Evolutionary conservation across 2,888 invertebrate genomes (phyloP).

Genomic region (Oegoconia quadripuncta): DNA sequence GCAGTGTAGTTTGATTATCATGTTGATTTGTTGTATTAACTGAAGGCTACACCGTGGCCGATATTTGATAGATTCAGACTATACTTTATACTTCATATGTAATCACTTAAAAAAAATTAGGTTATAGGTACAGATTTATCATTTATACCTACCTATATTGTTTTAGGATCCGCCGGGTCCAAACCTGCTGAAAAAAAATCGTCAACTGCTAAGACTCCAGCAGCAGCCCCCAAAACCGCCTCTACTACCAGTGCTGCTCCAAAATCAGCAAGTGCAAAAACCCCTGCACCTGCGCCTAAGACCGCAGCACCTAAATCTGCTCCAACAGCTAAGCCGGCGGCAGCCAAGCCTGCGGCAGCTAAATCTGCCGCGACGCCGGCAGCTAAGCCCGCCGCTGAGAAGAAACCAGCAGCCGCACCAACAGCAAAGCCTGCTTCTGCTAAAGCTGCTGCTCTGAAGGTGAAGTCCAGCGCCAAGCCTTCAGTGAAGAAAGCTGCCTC

Average conservation of each 20-base stretch:
- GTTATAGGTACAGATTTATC: no score
- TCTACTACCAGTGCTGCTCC: conserved; percentile 6
- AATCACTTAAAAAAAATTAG: no score
- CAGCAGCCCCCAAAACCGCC: conserved; percentile 55
- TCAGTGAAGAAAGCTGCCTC: conserved; percentile 74
- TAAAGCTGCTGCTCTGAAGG: conserved; percentile 70
- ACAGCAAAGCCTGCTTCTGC: conserved; percentile 75
- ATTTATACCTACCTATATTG: no score
- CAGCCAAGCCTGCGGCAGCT: conserved; percentile 63
- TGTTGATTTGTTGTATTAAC: no score
- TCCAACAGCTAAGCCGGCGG: conserved; percentile 64
- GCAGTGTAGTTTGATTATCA: no score
- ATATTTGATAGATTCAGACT: no score
- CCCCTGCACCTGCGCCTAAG: conserved; percentile 56
- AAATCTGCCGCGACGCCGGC: conserved; percentile 66
- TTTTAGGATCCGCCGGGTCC: conserved; percentile 54
- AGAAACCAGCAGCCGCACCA: conserved; percentile 51
- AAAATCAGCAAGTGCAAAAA: conserved; percentile 61
- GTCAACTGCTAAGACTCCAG: conserved; percentile 43
- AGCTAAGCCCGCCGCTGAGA: conserved; percentile 61
- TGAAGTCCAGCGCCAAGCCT: conserved; percentile 73
- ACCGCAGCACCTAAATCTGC: conserved; percentile 55
- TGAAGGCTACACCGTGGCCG: no score
- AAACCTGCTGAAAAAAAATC: conserved; percentile 72
- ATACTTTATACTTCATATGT: no score